Base-by-base conservation (phyloP, 2,888 invertebrate genomes). In the Dryomyza anilis region DNA sequence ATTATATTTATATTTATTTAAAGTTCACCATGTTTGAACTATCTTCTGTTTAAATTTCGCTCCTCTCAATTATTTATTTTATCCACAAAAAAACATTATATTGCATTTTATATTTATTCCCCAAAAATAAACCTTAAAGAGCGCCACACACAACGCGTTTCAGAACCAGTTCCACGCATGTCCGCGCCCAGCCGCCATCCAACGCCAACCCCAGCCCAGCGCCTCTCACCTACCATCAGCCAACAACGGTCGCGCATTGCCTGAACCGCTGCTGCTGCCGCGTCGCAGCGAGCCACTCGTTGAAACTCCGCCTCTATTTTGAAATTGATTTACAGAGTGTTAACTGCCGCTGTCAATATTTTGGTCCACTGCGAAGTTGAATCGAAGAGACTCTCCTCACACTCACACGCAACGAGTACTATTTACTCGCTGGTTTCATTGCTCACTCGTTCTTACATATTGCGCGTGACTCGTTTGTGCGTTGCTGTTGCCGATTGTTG, bases 281-380 rank as follows among this genome's bases (percentile, higher is more conserved):
- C 12, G 21, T 25, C 3, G 25, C n/a, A n/a, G 25, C 16, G 53
- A 53, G 21, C 33, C 53, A 19, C 59, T 45, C 58, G 21, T 48
- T 21, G 30, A 76, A 78, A 79, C 79, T 79, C 80, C 79, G 80
- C 79, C 72, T 76, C 75, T 76, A 77, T 75, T 75, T 75, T 72
- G 72, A 74, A 76, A 78, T 79, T 78, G 80, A 80, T 79, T 79
- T 76, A 76, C 72, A 74, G 76, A 74, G 79, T 78, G 76, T 75
- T 74, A 76, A 80, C 76, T 69, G 70, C 76, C 79, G 76, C 75
- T 78, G 77, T 78, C 79, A 74, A 77, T 78, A 76, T 73, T 74
- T 75, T 68, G 77, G 77, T 75, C 78, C 78, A 76, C 70, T 21
- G 43, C 62, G 63, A 65, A n/a, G n/a, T n/a, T n/a, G n/a, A n/a